Base-by-base conservation (phyloP, 1,140 invertebrate genomes). In the Cryptotermes secundus region DNA sequence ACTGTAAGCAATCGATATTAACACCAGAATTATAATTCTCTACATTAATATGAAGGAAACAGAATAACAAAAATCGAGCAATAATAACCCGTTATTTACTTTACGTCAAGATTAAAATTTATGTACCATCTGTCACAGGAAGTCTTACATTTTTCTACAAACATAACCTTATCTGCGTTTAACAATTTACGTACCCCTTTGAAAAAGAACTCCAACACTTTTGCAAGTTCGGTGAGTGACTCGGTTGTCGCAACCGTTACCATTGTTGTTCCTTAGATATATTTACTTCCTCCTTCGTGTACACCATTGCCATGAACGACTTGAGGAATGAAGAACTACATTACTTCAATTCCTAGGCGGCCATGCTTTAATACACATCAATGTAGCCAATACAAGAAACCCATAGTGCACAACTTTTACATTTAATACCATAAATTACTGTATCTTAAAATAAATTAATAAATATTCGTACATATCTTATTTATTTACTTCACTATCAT, bases 191-290 rank as follows among this genome's bases (percentile, higher is more conserved):
- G n/a, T 79, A 85, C 85, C 80, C 84, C 85, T 42, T 72, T 85
- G 38, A 85, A 85, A 65, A 85, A 85, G 26, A 72, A 34, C 16
- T 85, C 84, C 35, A 85, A n/a, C 2, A 72, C 79, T n/a, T 35
- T 82, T 38, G 84, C 84, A 45, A 85, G 81, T 31, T 85, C 80
- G n/a, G n/a, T 85, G 24, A 85, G 36, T 22, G 79, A 84, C 81
- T 85, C 83, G n/a, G 79, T 80, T 26, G 85, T 65, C 9, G 45
- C 83, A 45, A 81, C 59, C 26, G 59, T 72, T 31, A 7, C 59
- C 59, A 72, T 72, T 31, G 31, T 49, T 49, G 16, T 22, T 49
- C 45, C 1, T 49, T 49, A 19, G 45, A 19, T 49, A 49, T 49
- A 22, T 49, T 49, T 19, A 49, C 19, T 49, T 14, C 19, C 45